phyloP scores from a whole-genome alignment of 2,797 vertebrate species.

The Acomys russatus region DNA sequence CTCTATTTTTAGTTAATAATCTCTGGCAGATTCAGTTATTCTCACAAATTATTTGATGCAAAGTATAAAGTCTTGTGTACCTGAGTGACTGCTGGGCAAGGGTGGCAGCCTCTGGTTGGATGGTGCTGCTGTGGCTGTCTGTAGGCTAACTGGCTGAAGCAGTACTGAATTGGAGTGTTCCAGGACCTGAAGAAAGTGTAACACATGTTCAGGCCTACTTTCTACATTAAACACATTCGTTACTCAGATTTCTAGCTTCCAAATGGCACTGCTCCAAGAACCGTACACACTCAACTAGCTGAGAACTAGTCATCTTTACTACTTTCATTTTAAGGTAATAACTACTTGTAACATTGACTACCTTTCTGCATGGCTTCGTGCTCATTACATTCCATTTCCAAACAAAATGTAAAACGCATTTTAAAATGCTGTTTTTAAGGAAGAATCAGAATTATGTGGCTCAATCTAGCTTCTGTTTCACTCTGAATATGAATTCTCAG shows the following conservation, averaged over 20 bases:
- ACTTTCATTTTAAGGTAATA: slow-evolving; percentile 46
- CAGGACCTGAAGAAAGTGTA: slow-evolving; percentile 78
- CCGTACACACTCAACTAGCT: neutral
- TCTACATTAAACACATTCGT: neutral
- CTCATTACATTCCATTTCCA: neutral
- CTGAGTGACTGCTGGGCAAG: slow-evolving; percentile 72
- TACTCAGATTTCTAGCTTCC: slow-evolving; percentile 43
- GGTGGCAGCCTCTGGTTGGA: slow-evolving; percentile 62
- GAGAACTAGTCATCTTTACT: slow-evolving; percentile 31
- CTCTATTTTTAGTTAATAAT: slow-evolving; percentile 19
- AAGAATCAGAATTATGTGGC: neutral
- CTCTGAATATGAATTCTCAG: slow-evolving; percentile 35
- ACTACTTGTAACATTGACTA: neutral
- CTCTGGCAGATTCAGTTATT: neutral
- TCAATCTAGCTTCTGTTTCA: slow-evolving; percentile 41
- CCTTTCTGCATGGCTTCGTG: slow-evolving; percentile 53
- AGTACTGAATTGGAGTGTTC: slow-evolving; percentile 83
- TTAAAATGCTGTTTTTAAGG: slow-evolving; percentile 14
- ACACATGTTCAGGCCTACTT: slow-evolving; percentile 5
- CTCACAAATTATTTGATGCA: neutral
- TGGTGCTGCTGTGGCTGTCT: slow-evolving; percentile 54
- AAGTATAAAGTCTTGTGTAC: slow-evolving; percentile 54
- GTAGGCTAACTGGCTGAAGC: slow-evolving; percentile 85
- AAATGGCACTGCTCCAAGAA: slow-evolving; percentile 47
- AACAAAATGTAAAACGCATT: slow-evolving; percentile 55